These are phyloP conservation scores for Chironomus tentans DNA, from an alignment of 2,888 invertebrate species.

Conservation along the genomic window DNA sequence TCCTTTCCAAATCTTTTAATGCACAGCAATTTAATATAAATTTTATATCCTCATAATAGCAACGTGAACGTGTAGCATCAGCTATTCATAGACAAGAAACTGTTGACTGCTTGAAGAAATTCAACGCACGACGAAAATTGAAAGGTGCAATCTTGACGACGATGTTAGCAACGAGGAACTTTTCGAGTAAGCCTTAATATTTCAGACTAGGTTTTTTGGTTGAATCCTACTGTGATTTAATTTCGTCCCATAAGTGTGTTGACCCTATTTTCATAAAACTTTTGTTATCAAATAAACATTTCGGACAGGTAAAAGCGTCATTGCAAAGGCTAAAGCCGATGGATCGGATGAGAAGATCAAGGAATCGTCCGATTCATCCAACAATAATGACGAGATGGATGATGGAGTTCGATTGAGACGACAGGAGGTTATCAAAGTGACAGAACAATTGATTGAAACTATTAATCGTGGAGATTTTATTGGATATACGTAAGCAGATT, in stretches of 20 bases:
- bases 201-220: slow-evolving; percentile 84
- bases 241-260: background rate
- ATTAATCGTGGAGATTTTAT: slow-evolving; percentile 92
- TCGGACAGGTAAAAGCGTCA: slow-evolving; percentile 23
- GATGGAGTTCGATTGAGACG: slow-evolving; percentile 54
- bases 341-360: slow-evolving; percentile 13
- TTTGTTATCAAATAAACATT: slow-evolving; percentile 25
- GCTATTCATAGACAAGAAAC: slow-evolving; percentile 96
- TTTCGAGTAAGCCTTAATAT: slow-evolving; percentile 70
- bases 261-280: slow-evolving; percentile 22
- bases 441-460: slow-evolving; percentile 88
- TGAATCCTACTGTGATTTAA: background rate
- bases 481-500: slow-evolving; percentile 57
- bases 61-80: slow-evolving; percentile 93
- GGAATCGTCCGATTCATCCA: slow-evolving; percentile 16
- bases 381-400: background rate
- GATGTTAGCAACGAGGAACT: slow-evolving; percentile 64
- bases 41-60: slow-evolving; percentile 35
- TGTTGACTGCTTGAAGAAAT: slow-evolving; percentile 97
- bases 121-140: slow-evolving; percentile 95
- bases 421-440: slow-evolving; percentile 92
- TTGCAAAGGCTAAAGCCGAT: slow-evolving; percentile 1
- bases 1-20: background rate
- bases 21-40: no score
- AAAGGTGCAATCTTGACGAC: slow-evolving; percentile 91